Base-by-base conservation (phyloP, 2,888 invertebrate species). In the Diplazon laetatorius region DNA sequence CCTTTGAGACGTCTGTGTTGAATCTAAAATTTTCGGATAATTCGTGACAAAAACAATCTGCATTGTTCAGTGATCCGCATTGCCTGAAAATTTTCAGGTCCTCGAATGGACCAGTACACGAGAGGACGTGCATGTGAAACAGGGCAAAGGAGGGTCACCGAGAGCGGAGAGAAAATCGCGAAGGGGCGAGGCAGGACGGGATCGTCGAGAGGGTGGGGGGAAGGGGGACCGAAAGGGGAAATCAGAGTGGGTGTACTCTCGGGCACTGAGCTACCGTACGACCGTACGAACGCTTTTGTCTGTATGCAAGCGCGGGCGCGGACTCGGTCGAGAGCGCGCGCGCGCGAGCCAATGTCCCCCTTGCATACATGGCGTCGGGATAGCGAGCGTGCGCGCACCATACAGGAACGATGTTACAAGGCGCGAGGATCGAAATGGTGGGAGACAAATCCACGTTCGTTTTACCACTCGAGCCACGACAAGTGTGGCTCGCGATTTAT, bases 111-210 rank as follows among this genome's bases (percentile, higher is more conserved):
- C 48, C 63, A 25, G 37, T 69, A 75, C 74, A n/a, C n/a, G n/a
- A n/a, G 76, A 74, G 78, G 80, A 82, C 80, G 78, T 74, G 69
- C 68, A 69, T 70, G 60, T 37, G 59, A 37, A 60, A 55, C 46
- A 60, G 50, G 50, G 66, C 59, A 65, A 57, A 16, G 12, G 48
- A 30, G 48, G 57, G 25, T 48, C 77, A 46, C 70, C 52, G 80
- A 57, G 71, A 66, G 52, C 72, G 60, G 69, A 68, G 76, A 80
- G 76, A 80, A 2, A 6, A 83, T 84, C 85, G 82, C 82, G 81
- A 82, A 76, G 71, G 81, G 81, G 82, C 81, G 82, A 81, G 81
- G 46, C 48, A 80, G 83, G 81, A 80, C 82, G 80, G 82, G n/a
- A n/a, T n/a, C n/a, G n/a, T n/a, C n/a, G n/a, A n/a, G n/a, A n/a